phyloP scores from a whole-genome alignment of 2,888 invertebrate species.

The Tiliacea citrago region DNA sequence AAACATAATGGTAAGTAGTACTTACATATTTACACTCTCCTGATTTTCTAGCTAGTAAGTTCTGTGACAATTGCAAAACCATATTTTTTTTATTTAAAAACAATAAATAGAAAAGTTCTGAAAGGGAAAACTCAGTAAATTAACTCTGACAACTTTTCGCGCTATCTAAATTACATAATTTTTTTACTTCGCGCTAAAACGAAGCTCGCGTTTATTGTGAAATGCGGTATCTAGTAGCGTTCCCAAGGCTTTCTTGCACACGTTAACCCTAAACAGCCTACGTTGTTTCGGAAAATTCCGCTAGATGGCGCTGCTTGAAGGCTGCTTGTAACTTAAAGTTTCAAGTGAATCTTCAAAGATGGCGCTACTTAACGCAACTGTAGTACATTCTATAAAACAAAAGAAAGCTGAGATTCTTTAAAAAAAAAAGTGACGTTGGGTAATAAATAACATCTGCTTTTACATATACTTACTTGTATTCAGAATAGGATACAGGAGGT shows the following conservation, averaged over 20 bases:
- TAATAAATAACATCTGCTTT: neutral
- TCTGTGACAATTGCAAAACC: too few species aligned
- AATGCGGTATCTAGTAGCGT: conserved; percentile 84
- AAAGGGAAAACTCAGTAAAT: neutral
- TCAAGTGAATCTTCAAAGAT: conserved; percentile 75
- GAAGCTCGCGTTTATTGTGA: conserved; percentile 31
- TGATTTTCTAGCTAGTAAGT: neutral
- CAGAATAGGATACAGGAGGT: too few species aligned
- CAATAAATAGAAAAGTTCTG: neutral
- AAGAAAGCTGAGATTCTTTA: neutral
- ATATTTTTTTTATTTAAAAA: neutral
- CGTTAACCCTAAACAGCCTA: conserved; percentile 74
- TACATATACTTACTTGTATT: neutral
- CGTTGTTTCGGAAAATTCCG: conserved; percentile 81
- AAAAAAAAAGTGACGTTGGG: neutral
- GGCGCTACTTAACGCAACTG: conserved; percentile 73
- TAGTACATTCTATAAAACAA: neutral
- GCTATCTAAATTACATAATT: neutral
- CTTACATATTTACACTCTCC: neutral
- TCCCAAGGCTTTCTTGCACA: conserved; percentile 71
- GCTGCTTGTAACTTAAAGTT: conserved; percentile 69
- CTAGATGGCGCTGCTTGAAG: conserved; percentile 81
- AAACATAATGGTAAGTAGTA: neutral
- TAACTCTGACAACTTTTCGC: neutral
- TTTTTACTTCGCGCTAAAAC: conserved; percentile 18